A percentile compares a stretch with the other conserved stretches of the same genome.
Conservation (phyloP, 1,140 invertebrate species). For the Drosophila nasuta region DNA sequence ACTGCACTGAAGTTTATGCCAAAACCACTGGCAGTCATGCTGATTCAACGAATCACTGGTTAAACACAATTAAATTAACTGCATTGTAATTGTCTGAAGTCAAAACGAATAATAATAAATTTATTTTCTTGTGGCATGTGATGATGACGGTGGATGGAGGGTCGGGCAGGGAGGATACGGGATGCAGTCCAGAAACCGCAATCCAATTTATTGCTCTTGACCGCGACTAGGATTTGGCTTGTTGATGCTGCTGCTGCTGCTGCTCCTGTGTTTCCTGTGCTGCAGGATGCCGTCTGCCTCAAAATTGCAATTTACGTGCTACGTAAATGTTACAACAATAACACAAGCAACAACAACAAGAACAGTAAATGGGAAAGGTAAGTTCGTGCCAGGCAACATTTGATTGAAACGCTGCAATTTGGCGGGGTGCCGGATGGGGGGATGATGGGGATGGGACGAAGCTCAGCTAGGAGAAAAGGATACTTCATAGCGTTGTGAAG, state of each 20-base stretch:
- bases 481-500: slow-evolving; percentile 28
- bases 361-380: slow-evolving; percentile 37
- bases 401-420: slow-evolving; percentile 73
- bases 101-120: slow-evolving; percentile 53
- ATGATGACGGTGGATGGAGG: neutral
- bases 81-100: slow-evolving; percentile 55
- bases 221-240: slow-evolving; percentile 56
- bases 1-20: neutral
- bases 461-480: slow-evolving; percentile 8
- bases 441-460: neutral
- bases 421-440: slow-evolving; percentile 12
- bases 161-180: neutral
- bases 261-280: neutral
- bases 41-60: slow-evolving; percentile 22
- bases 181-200: slow-evolving; percentile 30
- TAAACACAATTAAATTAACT: slow-evolving; percentile 63
- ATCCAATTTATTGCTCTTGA: slow-evolving; percentile 79
- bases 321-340: slow-evolving; percentile 66
- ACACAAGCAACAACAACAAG: slow-evolving; percentile 39
- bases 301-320: slow-evolving; percentile 73
- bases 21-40: neutral
- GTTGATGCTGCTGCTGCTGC: slow-evolving; percentile 18
- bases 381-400: slow-evolving; percentile 47
- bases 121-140: slow-evolving; percentile 30
- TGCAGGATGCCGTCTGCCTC: slow-evolving; percentile 30